Percentiles rank a stretch among this genome's conserved stretches.
Evolutionary conservation across 1,140 invertebrate genomes (phyloP).

Genomic region (Gonioctena quinquepunctata): DNA sequence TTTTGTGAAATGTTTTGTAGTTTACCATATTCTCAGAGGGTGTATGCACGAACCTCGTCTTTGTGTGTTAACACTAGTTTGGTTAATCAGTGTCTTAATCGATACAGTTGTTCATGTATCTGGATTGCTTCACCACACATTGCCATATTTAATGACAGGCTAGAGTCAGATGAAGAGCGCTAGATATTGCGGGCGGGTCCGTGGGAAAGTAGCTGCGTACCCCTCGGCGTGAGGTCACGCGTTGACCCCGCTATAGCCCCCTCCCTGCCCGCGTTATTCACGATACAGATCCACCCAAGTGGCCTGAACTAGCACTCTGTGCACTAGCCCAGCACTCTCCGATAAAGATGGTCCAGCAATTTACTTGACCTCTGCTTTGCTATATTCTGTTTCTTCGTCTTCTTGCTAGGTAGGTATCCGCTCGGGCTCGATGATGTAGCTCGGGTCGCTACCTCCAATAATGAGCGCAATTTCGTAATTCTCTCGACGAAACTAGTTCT

Average conservation of each 20-base stretch:
- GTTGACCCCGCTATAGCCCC: slow-evolving; percentile 48
- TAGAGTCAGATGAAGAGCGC: slow-evolving; percentile 56
- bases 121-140: slow-evolving; percentile 52
- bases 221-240: slow-evolving; percentile 56
- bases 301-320: slow-evolving; percentile 45
- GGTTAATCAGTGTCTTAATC: slow-evolving; percentile 42
- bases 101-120: slow-evolving; percentile 52
- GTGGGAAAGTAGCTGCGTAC: slow-evolving; percentile 57
- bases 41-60: background rate
- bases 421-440: background rate
- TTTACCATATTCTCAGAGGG: background rate
- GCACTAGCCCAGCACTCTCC: slow-evolving; percentile 6
- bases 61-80: background rate
- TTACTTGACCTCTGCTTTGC: slow-evolving; percentile 20
- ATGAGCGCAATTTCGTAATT: slow-evolving; percentile 10
- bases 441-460: slow-evolving; percentile 7
- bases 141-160: slow-evolving; percentile 58
- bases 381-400: background rate
- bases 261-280: slow-evolving; percentile 35
- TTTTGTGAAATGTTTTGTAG: no score
- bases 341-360: slow-evolving; percentile 26
- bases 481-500: background rate
- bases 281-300: slow-evolving; percentile 52
- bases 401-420: background rate
- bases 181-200: slow-evolving; percentile 56